Conservation (phyloP, 2,113 vertebrate species). For the Gymnocephalus cernua region DNA sequence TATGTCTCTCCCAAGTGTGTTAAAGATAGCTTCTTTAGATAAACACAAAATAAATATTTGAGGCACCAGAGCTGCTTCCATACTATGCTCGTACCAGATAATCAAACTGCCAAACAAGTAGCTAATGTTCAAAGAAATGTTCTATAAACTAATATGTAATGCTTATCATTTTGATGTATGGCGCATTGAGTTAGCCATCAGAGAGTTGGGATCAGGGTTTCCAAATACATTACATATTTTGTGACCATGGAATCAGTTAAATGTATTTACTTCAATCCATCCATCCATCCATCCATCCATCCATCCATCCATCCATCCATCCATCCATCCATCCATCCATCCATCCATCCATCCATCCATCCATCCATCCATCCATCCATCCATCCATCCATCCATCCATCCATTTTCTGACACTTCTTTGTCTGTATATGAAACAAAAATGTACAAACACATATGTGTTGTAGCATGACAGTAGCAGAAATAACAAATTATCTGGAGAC, state of each 20-base stretch:
- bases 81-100: background rate
- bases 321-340: too few species aligned
- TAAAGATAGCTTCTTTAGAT: background rate
- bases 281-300: background rate
- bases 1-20: slow-evolving; percentile 1
- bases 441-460: too few species aligned
- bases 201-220: background rate
- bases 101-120: background rate
- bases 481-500: too few species aligned
- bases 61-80: background rate
- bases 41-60: background rate
- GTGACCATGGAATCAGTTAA: too few species aligned
- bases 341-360: background rate
- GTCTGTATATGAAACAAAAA: too few species aligned
- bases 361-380: background rate
- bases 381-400: too few species aligned
- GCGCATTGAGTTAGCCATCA: background rate
- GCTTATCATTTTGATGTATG: background rate
- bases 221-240: too few species aligned
- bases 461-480: too few species aligned
- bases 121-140: background rate
- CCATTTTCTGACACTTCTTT: background rate
- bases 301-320: background rate
- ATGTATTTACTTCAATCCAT: too few species aligned
- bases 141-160: background rate